Conservation (phyloP, 2,888 invertebrate species). For the Volucella bombylans region DNA sequence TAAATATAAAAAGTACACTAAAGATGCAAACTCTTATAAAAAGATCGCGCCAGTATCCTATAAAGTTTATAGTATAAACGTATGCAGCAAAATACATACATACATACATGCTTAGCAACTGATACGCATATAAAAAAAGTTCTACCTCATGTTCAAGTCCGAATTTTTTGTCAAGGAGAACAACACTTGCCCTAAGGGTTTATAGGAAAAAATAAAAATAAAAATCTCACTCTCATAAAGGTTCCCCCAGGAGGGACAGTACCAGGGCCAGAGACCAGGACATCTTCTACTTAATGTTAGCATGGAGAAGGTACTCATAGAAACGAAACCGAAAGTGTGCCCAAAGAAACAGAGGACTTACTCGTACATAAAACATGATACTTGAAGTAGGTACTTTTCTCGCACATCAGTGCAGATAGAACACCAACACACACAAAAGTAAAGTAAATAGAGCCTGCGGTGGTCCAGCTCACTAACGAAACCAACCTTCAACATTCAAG, state of each 20-base stretch:
- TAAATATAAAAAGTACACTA: too few relatives aligned
- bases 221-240: conserved; percentile 22
- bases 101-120: too few relatives aligned
- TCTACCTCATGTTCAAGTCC: too few relatives aligned
- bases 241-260: conserved; percentile 34
- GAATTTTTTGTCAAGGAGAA: too few relatives aligned
- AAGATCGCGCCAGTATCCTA: too few relatives aligned
- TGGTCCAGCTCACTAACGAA: conserved; percentile 19
- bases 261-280: too few relatives aligned
- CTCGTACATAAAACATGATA: conserved; percentile 51
- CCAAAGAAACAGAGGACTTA: neutral
- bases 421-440: neutral
- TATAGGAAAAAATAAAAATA: too few relatives aligned
- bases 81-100: too few relatives aligned
- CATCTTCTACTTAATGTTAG: conserved; percentile 42
- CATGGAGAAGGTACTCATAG: conserved; percentile 10
- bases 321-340: conserved; percentile 47
- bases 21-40: too few relatives aligned
- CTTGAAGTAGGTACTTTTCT: neutral
- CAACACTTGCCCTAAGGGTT: too few relatives aligned
- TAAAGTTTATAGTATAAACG: too few relatives aligned
- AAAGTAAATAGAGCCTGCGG: conserved; percentile 41
- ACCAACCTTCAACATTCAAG: conserved; percentile 39
- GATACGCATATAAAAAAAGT: too few relatives aligned
- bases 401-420: neutral